A percentile compares a stretch with the other conserved stretches of the same genome.
Conservation (phyloP, 2,888 invertebrate genomes). For the Platycheirus rosarum region DNA sequence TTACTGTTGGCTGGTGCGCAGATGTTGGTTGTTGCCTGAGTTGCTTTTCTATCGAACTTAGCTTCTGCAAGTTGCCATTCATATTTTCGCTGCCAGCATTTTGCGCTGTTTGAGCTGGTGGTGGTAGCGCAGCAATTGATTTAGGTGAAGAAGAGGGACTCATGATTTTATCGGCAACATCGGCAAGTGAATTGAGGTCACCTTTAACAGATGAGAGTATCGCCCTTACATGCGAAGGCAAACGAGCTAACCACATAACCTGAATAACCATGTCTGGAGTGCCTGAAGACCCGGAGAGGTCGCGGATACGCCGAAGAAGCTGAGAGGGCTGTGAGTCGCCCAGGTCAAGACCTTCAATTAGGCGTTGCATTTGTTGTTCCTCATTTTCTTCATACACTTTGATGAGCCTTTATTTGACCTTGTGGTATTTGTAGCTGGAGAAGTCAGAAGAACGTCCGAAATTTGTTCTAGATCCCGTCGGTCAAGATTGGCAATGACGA, state of each 20-base stretch:
- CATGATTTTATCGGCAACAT: slow-evolving; percentile 26
- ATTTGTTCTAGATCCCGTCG: no score
- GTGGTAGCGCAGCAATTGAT: slow-evolving; percentile 26
- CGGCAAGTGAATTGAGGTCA: slow-evolving; percentile 11
- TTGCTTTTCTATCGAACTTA: slow-evolving; percentile 6
- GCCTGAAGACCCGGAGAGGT: slow-evolving; percentile 18
- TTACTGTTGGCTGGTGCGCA: slow-evolving; percentile 4
- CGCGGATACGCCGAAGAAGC: slow-evolving; percentile 2
- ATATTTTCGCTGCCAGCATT: neutral
- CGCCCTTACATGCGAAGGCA: slow-evolving; percentile 16
- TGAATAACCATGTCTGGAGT: slow-evolving; percentile 6
- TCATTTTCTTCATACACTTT: slow-evolving; percentile 18
- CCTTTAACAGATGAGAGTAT: slow-evolving; percentile 25
- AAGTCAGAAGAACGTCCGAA: no score
- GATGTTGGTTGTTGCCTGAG: slow-evolving; percentile 12
- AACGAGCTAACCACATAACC: slow-evolving; percentile 11
- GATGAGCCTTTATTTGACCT: slow-evolving; percentile 4
- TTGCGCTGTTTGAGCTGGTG: slow-evolving; percentile 1
- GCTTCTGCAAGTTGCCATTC: slow-evolving; percentile 10
- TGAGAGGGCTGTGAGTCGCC: slow-evolving; percentile 1
- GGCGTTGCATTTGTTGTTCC: slow-evolving; percentile 14
- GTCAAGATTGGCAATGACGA: no score
- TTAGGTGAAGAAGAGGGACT: slow-evolving; percentile 16
- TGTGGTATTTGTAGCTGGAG: no score
- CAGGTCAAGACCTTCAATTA: slow-evolving; percentile 1